Evolutionary conservation across 2,797 vertebrate genomes (phyloP).

Genomic region (Macropus fuliginosus): DNA sequence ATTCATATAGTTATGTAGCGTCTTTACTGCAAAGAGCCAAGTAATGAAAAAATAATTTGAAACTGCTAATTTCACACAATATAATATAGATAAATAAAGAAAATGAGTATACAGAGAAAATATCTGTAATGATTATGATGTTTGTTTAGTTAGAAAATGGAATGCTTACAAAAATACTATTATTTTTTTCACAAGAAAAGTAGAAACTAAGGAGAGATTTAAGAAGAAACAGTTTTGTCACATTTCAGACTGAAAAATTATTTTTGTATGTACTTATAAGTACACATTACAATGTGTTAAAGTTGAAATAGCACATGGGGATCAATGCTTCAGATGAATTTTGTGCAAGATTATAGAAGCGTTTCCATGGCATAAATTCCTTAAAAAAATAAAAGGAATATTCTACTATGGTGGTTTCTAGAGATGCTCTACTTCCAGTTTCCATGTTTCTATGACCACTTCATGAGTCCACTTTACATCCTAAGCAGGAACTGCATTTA

Average conservation of each 20-base stretch:
- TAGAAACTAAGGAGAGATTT: not conserved
- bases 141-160: slow-evolving; percentile 34
- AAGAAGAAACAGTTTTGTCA: not conserved
- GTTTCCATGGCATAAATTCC: not conserved
- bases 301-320: slow-evolving; percentile 26
- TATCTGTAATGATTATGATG: not conserved
- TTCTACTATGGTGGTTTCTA: not conserved
- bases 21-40: not conserved
- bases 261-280: slow-evolving; percentile 22
- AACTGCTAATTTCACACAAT: not conserved
- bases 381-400: not conserved
- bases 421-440: not conserved
- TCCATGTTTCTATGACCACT: not conserved
- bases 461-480: not conserved
- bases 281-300: not conserved
- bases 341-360: not conserved
- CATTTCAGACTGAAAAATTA: slow-evolving; percentile 41
- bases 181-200: slow-evolving; percentile 42
- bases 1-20: not conserved
- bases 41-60: slow-evolving; percentile 29
- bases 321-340: not conserved
- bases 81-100: not conserved
- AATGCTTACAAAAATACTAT: not conserved
- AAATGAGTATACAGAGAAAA: slow-evolving; percentile 36
- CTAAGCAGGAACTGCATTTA: slow-evolving; percentile 16